phyloP scores from a whole-genome alignment of 2,888 invertebrate species.

The Meghimatium bilineatum region DNA sequence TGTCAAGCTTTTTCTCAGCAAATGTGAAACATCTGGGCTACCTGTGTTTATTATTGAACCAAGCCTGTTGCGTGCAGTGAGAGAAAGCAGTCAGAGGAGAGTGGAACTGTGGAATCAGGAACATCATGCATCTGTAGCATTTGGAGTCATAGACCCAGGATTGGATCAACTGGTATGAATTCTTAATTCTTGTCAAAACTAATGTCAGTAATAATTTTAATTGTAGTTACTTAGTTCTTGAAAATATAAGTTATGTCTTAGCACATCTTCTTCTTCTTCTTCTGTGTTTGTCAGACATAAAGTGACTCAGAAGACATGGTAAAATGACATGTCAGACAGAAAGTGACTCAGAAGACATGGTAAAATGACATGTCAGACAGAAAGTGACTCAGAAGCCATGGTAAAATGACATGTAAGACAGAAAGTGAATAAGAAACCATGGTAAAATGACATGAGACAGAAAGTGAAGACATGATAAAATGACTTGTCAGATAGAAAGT shows the following conservation, averaged over 20 bases:
- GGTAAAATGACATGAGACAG: no score
- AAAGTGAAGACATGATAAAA: no score
- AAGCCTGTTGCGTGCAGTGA: constrained; percentile 56
- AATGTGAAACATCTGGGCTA: constrained; percentile 51
- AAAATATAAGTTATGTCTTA: neutral
- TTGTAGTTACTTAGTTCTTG: neutral
- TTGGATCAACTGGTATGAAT: constrained; percentile 54
- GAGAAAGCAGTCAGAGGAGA: constrained; percentile 38
- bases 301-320: no score
- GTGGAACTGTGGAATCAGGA: constrained; percentile 49
- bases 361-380: no score
- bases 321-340: no score
- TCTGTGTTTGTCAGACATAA: neutral
- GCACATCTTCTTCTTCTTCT: neutral
- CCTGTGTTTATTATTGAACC: constrained; percentile 66
- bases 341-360: no score
- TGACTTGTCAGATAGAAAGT: no score
- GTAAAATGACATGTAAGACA: no score
- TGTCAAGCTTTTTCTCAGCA: constrained; percentile 51
- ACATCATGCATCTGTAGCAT: constrained; percentile 53
- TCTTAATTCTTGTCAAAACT: neutral
- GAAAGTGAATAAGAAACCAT: no score
- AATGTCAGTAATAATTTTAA: neutral
- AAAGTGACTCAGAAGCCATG: no score
- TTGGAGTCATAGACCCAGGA: constrained; percentile 57